These are phyloP conservation scores for Antennarius striatus DNA, from an alignment of 2,113 vertebrate species.

Conservation along the genomic window DNA sequence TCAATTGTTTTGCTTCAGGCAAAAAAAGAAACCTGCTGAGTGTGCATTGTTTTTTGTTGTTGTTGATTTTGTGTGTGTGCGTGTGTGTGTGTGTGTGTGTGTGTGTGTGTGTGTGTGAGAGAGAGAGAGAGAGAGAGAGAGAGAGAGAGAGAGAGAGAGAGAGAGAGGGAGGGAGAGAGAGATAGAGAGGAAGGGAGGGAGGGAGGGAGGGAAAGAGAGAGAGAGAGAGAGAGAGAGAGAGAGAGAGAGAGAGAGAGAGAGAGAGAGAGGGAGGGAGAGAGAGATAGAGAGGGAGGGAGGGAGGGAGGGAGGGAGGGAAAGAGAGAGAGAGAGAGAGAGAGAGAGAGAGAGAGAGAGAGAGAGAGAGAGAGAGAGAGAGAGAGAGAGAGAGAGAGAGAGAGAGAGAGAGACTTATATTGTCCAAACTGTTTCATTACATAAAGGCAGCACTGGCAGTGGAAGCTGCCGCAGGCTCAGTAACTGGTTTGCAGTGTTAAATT, in stretches of 20 bases:
- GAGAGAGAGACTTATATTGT: constrained; percentile 6
- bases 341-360: neutral
- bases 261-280: neutral
- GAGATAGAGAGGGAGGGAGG: neutral
- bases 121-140: neutral
- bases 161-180: neutral
- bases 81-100: constrained; percentile 11
- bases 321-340: neutral
- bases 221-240: neutral
- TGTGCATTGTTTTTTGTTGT: constrained; percentile 15
- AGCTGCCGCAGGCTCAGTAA: constrained; percentile 36
- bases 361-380: neutral
- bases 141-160: neutral
- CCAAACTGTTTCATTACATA: constrained; percentile 41
- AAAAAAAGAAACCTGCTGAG: constrained; percentile 37
- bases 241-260: neutral
- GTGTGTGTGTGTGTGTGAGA: constrained; percentile 7
- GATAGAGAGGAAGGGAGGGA: no score
- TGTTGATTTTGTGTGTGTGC: constrained; percentile 24
- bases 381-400: neutral
- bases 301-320: no score
- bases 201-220: no score
- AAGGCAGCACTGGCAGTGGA: constrained; percentile 37
- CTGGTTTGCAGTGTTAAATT: constrained; percentile 33
- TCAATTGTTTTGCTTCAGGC: constrained; percentile 35